Evolutionary conservation across 2,113 vertebrate genomes (phyloP).

Genomic region (Tychaedon coryphoeus): DNA sequence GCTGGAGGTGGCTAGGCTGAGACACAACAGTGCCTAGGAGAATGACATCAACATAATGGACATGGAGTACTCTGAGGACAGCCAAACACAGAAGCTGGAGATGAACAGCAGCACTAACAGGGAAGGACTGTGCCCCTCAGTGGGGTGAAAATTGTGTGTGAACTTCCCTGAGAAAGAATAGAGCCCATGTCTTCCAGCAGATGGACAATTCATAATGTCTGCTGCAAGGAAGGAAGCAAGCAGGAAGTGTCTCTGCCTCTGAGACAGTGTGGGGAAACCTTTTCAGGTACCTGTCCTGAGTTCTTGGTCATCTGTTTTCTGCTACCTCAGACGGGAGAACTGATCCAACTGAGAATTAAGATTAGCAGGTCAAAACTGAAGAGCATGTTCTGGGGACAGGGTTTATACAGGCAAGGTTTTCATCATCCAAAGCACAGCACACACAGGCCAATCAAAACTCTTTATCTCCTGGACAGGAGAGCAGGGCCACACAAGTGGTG

Average conservation of each 20-base stretch:
- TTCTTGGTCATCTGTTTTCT: background rate
- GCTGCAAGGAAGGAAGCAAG: background rate
- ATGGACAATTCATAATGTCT: background rate
- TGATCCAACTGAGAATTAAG: background rate
- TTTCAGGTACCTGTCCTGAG: background rate
- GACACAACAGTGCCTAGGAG: background rate
- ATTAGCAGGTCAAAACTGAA: background rate
- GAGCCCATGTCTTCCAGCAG: background rate
- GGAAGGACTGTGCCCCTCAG: background rate
- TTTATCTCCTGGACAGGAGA: background rate
- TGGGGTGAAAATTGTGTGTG: background rate
- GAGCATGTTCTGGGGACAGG: background rate
- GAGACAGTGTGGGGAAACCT: background rate
- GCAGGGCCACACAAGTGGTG: background rate
- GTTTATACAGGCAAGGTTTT: background rate
- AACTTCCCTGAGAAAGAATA: background rate
- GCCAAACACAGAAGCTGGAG: background rate
- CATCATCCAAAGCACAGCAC: background rate
- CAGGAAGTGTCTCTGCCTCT: background rate
- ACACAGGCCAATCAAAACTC: background rate
- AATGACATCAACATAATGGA: background rate
- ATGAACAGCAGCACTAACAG: background rate
- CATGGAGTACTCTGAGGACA: background rate
- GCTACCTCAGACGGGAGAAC: background rate
- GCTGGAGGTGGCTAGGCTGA: background rate